A percentile compares a stretch with the other conserved stretches of the same genome.
These are phyloP conservation scores for Alviniconcha strummeri DNA, from an alignment of 2,888 invertebrate species.

Conservation along the genomic window DNA sequence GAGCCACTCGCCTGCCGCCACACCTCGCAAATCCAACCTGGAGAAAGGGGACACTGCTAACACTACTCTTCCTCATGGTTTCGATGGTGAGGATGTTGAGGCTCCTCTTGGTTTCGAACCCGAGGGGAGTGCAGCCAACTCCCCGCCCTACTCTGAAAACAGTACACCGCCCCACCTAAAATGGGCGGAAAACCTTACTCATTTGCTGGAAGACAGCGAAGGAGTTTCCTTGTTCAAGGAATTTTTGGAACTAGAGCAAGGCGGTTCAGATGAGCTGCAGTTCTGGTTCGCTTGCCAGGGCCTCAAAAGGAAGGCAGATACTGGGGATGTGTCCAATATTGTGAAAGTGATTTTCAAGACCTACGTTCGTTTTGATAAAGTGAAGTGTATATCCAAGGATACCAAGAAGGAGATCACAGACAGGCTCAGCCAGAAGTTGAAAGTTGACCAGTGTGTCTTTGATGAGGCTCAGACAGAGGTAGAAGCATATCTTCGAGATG, in stretches of 20 bases:
- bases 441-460: slow-evolving; percentile 86
- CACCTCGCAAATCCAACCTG: slow-evolving; percentile 69
- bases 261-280: slow-evolving; percentile 65
- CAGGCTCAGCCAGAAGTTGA: slow-evolving; percentile 60
- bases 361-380: slow-evolving; percentile 82
- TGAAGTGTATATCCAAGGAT: slow-evolving; percentile 86
- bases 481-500: slow-evolving; percentile 88
- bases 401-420: slow-evolving; percentile 82
- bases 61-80: slow-evolving; percentile 32
- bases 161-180: slow-evolving; percentile 84
- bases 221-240: slow-evolving; percentile 89
- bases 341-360: slow-evolving; percentile 80
- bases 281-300: slow-evolving; percentile 89
- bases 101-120: slow-evolving; percentile 78
- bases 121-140: slow-evolving; percentile 77
- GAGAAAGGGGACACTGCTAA: slow-evolving; percentile 44
- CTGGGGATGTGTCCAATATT: slow-evolving; percentile 71
- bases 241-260: slow-evolving; percentile 71
- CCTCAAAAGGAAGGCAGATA: slow-evolving; percentile 73
- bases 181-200: slow-evolving; percentile 91
- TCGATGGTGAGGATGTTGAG: slow-evolving; percentile 54
- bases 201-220: slow-evolving; percentile 90
- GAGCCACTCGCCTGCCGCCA: slow-evolving; percentile 64
- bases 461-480: slow-evolving; percentile 89
- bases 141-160: slow-evolving; percentile 72